Conservation (phyloP, 1,140 invertebrate genomes). For the Psilanteris sp. region DNA sequence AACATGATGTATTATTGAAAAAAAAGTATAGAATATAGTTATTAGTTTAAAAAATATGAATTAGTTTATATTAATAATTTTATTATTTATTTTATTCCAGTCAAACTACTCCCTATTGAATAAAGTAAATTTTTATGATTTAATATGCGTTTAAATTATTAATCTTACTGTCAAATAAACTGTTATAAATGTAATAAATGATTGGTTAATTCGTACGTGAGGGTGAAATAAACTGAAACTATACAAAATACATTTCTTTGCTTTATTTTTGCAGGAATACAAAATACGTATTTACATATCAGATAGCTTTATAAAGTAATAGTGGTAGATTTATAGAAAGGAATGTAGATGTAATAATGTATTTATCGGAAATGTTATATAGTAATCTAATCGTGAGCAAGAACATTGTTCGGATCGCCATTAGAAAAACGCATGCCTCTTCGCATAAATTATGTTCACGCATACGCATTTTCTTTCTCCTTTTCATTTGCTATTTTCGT, state of each 20-base stretch:
- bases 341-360: constrained; percentile 63
- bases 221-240: constrained; percentile 1
- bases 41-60: no score
- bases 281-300: constrained; percentile 65
- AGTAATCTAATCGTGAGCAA: constrained; percentile 64
- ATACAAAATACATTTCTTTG: constrained; percentile 55
- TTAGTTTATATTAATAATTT: no score
- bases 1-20: no score
- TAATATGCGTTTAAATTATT: no score
- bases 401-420: constrained; percentile 62
- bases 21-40: no score
- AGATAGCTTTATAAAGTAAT: constrained; percentile 63
- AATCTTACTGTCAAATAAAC: no score
- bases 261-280: constrained; percentile 65
- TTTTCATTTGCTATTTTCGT: constrained; percentile 29
- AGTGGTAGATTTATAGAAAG: constrained; percentile 63
- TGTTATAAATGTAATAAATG: no score
- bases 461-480: constrained; percentile 21
- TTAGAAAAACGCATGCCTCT: constrained; percentile 60
- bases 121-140: no score
- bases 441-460: constrained; percentile 47
- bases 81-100: no score
- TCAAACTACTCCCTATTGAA: no score
- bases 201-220: no score
- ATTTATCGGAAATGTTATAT: constrained; percentile 62